Evolutionary conservation across 2,113 vertebrate species (phyloP), one percentile per base, ranked within the genome.

Genomic region (Bambusicola thoracicus): DNA sequence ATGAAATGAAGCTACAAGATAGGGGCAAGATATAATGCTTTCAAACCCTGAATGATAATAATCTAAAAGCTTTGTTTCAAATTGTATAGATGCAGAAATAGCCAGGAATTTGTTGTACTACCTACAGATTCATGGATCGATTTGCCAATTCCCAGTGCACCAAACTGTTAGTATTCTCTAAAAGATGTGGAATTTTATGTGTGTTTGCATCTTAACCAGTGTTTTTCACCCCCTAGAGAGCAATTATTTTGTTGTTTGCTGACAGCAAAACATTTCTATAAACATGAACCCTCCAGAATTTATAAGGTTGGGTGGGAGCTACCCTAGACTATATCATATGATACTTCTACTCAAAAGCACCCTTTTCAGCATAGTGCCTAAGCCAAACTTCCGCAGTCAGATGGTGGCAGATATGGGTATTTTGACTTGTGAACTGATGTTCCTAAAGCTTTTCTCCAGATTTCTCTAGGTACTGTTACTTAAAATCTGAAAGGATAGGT

Each of bases 121-220:
- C 24, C 74, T 79, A 49, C 48, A n/a, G 48, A 24, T 17, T 65
- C 69, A 72, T 43, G 11, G 34, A 75, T 92, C 80, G 56, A 44
- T 93, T 84, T 78, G 43, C 41, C 83, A 56, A 13, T 34, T 40
- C 73, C 74, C 21, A 4, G 36, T 0, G 1, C 20, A 53, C 24
- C 58, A 17, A n/a, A 88, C 55, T 34, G 90, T 89, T 43, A 91
- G 74, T 89, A 46, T 16, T 80, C 74, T 86, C 92, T 94, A 93
- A 90, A 92, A 94, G 7, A 40, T 43, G 36, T 68, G 73, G n/a
- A 72, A 81, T 34, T 73, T 86, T 41, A 34, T 78, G 81, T 94
- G 90, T 68, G 84, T 40, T 94, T 92, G 89, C 90, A 95, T 95
- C 83, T 93, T 81, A 84, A 85, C 43, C 2, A 32, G 40, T 87